Evolutionary conservation across 2,888 invertebrate species (phyloP), one percentile per base, ranked within the genome.

Genomic region (Spisula subtruncata): DNA sequence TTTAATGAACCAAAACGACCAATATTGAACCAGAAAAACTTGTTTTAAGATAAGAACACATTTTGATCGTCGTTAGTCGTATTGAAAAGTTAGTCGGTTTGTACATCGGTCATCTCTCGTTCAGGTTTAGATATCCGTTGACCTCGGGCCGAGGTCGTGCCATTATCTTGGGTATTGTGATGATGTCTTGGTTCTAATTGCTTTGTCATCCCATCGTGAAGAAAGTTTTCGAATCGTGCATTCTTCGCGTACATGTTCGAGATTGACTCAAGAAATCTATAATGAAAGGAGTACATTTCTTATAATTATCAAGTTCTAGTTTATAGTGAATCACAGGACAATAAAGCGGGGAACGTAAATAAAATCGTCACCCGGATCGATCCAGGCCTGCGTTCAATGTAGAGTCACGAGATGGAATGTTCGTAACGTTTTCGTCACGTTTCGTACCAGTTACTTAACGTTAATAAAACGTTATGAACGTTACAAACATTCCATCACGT

Each of bases 241-340:
- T 93, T 93, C 18, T 96, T 96, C 92, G 96, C 95, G 92, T 96
- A 96, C 80, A 96, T 96, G 89, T 96, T 94, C 83, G 96, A 96
- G 84, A 97, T 95, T 83, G 95, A 96, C 80, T 95, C 94, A 82
- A 97, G 93, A 41, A 97, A 94, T 51, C 95, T 94, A 88, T 41
- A 71, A 56, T n/a, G 18, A 18, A n/a, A 86, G 54, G 14, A 18
- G 48, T 8, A 4, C 2, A n/a, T 81, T n/a, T 48, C 10, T n/a
- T 6, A 16, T 35, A 35, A 80, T 41, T 56, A 56, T 6, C 6
- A n/a, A 56, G 18, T n/a, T 56, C 56, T 20, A 20, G 2, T 54
- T 54, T n/a, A n/a, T n/a, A n/a, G n/a, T n/a, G n/a, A n/a, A n/a
- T n/a, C n/a, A n/a, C n/a, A n/a, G n/a, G n/a, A n/a, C n/a, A n/a